These are phyloP conservation scores for Heliornis fulica DNA, from an alignment of 2,113 vertebrate genomes.

Conservation along the genomic window DNA sequence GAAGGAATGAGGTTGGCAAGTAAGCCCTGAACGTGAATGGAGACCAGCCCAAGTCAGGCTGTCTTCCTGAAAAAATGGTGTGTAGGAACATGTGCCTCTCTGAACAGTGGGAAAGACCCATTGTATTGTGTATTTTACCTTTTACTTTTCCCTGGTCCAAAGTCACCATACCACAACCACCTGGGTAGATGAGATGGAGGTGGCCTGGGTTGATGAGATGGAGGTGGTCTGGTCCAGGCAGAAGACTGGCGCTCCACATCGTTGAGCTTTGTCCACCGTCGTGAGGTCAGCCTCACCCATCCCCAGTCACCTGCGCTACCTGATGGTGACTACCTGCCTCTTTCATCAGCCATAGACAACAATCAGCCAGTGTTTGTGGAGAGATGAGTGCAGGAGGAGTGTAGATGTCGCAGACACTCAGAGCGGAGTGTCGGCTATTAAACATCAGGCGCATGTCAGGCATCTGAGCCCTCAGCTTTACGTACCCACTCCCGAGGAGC, in stretches of 20 bases:
- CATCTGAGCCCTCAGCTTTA: neutral
- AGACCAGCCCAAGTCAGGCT: neutral
- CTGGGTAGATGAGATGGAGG: neutral
- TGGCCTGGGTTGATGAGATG: neutral
- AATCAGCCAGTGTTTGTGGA: neutral
- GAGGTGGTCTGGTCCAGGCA: neutral
- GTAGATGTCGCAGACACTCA: neutral
- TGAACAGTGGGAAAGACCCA: neutral
- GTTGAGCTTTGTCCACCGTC: neutral
- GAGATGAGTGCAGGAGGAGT: neutral
- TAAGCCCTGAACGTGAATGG: neutral
- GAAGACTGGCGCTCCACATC: neutral
- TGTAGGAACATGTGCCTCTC: neutral
- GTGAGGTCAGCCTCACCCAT: rapidly evolving
- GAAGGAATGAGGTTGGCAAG: neutral
- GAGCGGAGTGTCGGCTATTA: neutral
- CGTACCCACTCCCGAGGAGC: neutral
- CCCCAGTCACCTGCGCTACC: rapidly evolving
- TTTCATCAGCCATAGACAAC: neutral
- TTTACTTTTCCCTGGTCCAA: neutral
- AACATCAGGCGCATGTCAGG: neutral
- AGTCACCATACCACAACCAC: neutral
- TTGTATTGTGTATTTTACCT: rapidly evolving
- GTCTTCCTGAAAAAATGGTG: neutral
- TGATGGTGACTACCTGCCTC: neutral